Evolutionary conservation across 92 coral and sea anemone genomes (phyloP), one percentile per base, ranked within the genome.

Genomic region (Nematostella vectensis): DNA sequence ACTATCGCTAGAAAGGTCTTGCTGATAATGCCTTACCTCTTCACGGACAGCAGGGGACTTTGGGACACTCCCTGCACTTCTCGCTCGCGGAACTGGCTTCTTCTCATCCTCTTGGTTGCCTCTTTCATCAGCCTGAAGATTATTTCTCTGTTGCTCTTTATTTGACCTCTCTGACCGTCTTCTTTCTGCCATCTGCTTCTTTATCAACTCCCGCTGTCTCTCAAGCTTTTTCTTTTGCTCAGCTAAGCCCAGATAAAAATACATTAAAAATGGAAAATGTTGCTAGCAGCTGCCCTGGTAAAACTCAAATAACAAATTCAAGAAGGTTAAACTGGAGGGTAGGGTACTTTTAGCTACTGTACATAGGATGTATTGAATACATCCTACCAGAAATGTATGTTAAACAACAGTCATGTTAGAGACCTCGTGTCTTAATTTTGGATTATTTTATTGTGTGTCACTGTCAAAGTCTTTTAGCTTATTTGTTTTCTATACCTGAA

Each of bases 171-270:
- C 68, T 15, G 62, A 43, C 57, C 60, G 17, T 59, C 74, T 75
- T 55, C 82, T 72, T 47, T 58, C 64, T 27, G 67, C 80, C 75
- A 78, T 57, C 65, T 81, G 89, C 39, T 70, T 87, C 63, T 55
- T 73, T 13, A 85, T 68, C 29, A 68, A 31, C 40, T 82, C 82
- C 47, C 57, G 63, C 18, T 68, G 75, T 56, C 60, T 63, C 42
- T 71, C 79, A 6, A 33, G 15, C 40, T 33, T 33, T n/a, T 36
- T 72, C 75, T 26, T 42, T 50, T 33, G 40, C 40, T 33, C 40
- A 15, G 6, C 40, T 33, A 33, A 15, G 40, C 15, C 15, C 40
- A 33, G 15, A 33, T 15, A 33, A 33, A 33, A 15, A 33, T 33
- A 33, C 6, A 33, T 33, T 6, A 33, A 33, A 33, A 33, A 33